Conservation (phyloP, 2,888 invertebrate genomes). For the Tridacna crocea region DNA sequence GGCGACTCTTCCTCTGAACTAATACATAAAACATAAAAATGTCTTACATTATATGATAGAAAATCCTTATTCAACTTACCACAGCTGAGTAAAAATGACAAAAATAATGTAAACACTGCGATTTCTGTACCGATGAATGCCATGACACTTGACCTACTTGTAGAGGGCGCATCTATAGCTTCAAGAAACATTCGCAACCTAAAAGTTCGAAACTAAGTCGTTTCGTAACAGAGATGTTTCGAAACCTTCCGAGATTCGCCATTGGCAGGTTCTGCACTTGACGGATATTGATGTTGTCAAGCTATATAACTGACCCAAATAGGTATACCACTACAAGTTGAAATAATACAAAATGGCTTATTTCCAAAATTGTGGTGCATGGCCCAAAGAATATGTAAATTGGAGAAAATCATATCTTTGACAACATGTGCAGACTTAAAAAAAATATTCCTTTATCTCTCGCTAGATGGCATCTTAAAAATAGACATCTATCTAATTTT, state of each 20-base stretch:
- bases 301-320: not conserved
- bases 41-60: not conserved
- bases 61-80: slow-evolving; percentile 2
- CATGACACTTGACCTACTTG: slow-evolving; percentile 49
- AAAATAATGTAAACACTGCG: not conserved
- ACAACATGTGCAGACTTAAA: no score
- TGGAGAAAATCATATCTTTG: no score
- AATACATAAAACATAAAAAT: not conserved
- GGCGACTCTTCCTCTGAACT: not conserved
- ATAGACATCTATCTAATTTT: no score
- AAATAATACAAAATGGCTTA: not conserved
- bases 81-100: not conserved
- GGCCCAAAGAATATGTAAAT: no score
- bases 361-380: no score
- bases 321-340: not conserved
- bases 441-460: no score
- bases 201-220: not conserved
- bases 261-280: not conserved
- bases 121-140: slow-evolving; percentile 7
- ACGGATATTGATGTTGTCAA: not conserved
- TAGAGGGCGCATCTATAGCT: slow-evolving; percentile 4
- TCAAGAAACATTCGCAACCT: not conserved
- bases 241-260: not conserved
- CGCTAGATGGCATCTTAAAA: no score
- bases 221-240: not conserved